phyloP scores from a whole-genome alignment of 2,797 vertebrate genomes.

The Rhodeus uyekii region DNA sequence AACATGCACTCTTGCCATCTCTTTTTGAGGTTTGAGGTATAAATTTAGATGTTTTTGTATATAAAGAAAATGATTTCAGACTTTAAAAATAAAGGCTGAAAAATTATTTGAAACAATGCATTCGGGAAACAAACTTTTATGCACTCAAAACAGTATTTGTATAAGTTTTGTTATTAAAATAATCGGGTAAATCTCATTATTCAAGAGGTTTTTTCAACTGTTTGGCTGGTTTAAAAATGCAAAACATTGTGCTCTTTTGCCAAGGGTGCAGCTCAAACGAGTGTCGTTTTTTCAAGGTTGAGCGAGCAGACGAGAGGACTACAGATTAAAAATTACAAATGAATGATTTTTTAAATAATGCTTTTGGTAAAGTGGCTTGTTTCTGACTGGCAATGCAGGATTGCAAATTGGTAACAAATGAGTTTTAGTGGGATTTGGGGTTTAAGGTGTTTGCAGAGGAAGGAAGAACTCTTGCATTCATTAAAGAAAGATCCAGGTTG shows the following conservation, averaged over 20 bases:
- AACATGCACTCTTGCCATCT: neutral
- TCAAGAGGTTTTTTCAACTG: neutral
- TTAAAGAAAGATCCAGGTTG: slow-evolving; percentile 1
- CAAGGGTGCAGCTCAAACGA: slow-evolving; percentile 24
- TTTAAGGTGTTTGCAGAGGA: slow-evolving; percentile 15
- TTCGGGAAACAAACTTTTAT: neutral
- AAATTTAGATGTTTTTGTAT: neutral
- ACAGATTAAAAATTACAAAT: slow-evolving; percentile 34
- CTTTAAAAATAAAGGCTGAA: neutral
- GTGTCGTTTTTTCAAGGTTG: slow-evolving; percentile 24
- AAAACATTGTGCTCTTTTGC: neutral
- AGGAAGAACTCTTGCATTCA: slow-evolving; percentile 12
- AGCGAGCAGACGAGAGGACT: slow-evolving; percentile 21
- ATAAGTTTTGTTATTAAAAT: slow-evolving; percentile 5
- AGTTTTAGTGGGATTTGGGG: slow-evolving; percentile 34
- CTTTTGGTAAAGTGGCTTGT: slow-evolving; percentile 28
- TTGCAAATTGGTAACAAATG: slow-evolving; percentile 26
- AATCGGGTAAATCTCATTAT: slow-evolving; percentile 25
- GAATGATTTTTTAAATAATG: slow-evolving; percentile 40
- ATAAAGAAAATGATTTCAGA: neutral
- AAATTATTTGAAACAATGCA: neutral
- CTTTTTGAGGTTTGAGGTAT: neutral
- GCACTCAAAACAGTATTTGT: neutral
- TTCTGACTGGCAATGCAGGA: slow-evolving; percentile 30
- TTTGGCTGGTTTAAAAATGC: slow-evolving; percentile 22